Conservation (phyloP, 2,113 vertebrate species). For the Protobothrops flavoviridis region DNA sequence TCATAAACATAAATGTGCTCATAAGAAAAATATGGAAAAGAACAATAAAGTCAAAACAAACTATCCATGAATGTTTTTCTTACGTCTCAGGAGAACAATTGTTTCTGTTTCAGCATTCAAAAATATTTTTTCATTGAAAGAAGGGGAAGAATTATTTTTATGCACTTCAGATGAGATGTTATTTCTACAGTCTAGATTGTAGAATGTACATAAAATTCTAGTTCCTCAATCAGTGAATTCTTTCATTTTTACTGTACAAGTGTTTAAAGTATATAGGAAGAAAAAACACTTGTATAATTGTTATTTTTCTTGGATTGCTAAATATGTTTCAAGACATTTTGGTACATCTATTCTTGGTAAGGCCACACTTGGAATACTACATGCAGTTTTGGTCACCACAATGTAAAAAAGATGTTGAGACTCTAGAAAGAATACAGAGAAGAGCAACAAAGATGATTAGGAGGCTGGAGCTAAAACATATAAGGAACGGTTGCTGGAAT, state of each 20-base stretch:
- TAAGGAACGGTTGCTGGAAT: too few species aligned
- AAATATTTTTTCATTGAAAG: not conserved
- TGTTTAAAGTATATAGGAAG: not conserved
- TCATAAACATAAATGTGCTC: not conserved
- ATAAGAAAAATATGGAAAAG: not conserved
- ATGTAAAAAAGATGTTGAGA: too few species aligned
- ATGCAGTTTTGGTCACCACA: too few species aligned
- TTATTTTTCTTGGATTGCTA: not conserved
- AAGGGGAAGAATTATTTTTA: not conserved
- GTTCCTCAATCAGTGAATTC: not conserved
- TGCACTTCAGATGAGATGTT: not conserved
- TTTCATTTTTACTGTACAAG: not conserved
- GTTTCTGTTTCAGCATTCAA: not conserved
- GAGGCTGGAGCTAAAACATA: too few species aligned
- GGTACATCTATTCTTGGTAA: not conserved
- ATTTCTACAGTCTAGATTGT: not conserved
- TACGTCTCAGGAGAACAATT: not conserved
- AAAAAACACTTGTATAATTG: not conserved
- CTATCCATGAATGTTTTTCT: not conserved
- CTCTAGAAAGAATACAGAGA: too few species aligned
- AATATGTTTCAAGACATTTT: not conserved
- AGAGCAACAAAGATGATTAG: too few species aligned
- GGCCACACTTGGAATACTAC: too few species aligned
- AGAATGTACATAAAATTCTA: not conserved
- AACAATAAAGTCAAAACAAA: not conserved